Evolutionary conservation across 1,140 invertebrate genomes (phyloP), one percentile per base, ranked within the genome.

Genomic region (Aphis craccivora): DNA sequence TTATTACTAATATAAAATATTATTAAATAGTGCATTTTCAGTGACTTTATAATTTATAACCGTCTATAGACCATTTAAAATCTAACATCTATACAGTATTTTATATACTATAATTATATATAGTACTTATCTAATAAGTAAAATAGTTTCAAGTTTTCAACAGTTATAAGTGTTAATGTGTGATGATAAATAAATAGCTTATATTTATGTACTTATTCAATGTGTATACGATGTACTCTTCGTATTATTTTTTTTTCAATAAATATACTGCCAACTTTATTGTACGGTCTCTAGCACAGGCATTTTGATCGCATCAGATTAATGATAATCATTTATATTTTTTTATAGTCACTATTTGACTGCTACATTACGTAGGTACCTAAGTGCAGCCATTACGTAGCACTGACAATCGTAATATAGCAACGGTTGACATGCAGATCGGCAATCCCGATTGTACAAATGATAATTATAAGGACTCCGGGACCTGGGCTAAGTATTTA

Each of bases 391-490:
- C n/a, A 76, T 76, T 76, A 76, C 60, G 60, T 1, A 43, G 35
- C 83, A 43, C 40, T 3, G 37, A 84, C 40, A 84, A 84, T 84
- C 22, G 83, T 84, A 84, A 84, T 84, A 40, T 48, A n/a, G 40
- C 25, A n/a, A 11, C 37, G 83, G 86, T 88, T 88, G 86, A 88
- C 86, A 88, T 8, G 86, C n/a, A n/a, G 86, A 88, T 88, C 86
- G 86, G 20, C 86, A 48, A 88, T 88, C 22, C 45, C 18, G 86
- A 88, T 88, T 48, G 43, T 45, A 86, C 40, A 18, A 45, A 84
- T 25, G 81, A 84, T 76, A 76, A 76, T 76, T n/a, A 76, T 76
- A n/a, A 76, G n/a, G 60, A 76, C n/a, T 76, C 30, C 60, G 30
- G n/a, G 60, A n/a, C 60, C 60, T 18, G 60, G 60, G 60, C 60